These are phyloP conservation scores for Dryobotodes eremita DNA, from an alignment of 2,888 invertebrate genomes.

Conservation along the genomic window DNA sequence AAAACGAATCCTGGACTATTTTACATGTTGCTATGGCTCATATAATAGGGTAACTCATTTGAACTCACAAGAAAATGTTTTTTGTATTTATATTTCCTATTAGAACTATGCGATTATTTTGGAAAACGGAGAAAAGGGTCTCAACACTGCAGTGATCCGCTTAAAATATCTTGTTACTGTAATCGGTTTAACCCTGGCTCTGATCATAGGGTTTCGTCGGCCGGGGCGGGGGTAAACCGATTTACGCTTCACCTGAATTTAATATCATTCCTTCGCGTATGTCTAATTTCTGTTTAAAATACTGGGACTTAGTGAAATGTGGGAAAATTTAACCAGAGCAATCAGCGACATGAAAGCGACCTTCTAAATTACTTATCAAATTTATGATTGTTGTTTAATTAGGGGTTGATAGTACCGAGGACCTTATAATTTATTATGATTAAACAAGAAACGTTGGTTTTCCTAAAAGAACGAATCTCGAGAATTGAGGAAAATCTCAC, in stretches of 20 bases:
- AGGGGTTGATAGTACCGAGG: constrained; percentile 39
- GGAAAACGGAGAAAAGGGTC: constrained; percentile 68
- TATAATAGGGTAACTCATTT: background rate
- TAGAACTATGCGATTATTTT: constrained; percentile 53
- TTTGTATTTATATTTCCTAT: constrained; percentile 25
- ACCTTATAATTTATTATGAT: constrained; percentile 48
- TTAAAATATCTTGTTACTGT: constrained; percentile 87
- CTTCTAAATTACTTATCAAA: constrained; percentile 61
- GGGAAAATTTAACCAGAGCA: constrained; percentile 46
- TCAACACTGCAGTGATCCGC: constrained; percentile 76
- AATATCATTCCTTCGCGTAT: constrained; percentile 70
- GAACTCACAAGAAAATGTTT: background rate
- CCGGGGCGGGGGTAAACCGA: constrained; percentile 73
- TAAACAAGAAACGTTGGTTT: constrained; percentile 44
- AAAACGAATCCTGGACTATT: background rate
- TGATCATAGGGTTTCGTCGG: constrained; percentile 75
- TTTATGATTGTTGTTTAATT: constrained; percentile 66
- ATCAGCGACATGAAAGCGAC: constrained; percentile 53
- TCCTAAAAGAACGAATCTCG: constrained; percentile 18
- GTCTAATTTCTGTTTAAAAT: constrained; percentile 69
- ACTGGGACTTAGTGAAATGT: constrained; percentile 61
- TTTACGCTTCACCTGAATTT: constrained; percentile 81
- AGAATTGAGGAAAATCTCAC: constrained; percentile 8
- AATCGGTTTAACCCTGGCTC: constrained; percentile 84
- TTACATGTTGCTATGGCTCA: background rate